Evolutionary conservation across 2,888 invertebrate genomes (phyloP), one percentile per base, ranked within the genome.

Genomic region (Cantharis flavilabris): DNA sequence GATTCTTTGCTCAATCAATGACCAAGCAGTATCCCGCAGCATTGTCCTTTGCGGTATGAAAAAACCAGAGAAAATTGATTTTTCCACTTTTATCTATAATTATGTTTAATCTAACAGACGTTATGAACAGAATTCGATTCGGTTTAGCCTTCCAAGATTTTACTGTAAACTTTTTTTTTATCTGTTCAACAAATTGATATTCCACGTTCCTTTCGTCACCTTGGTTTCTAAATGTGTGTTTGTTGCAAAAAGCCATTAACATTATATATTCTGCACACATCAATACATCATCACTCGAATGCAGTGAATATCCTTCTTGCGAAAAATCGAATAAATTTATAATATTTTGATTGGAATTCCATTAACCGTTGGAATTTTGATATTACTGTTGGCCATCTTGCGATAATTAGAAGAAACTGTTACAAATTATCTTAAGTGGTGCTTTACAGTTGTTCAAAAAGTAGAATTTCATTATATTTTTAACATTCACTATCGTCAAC

Each of bases 221-320:
- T 71, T 71, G 71, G 64, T 71, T 64, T 30, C 64, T 71, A 14
- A 62, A 62, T 63, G 62, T 26, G 63, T 71, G 16, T 14, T 63
- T 71, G 20, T 62, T 18, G 11, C n/a, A 62, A 20, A 30, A 71
- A 64, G 5, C 20, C 20, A 18, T n/a, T 23, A 26, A 9, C 20
- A 67, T 67, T 71, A 63, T 62, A 64, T 30, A 71, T 62, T 63
- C 71, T 18, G n/a, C 63, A n/a, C 71, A 64, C 64, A 71, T 30
- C 71, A 28, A 10, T 28, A 64, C 30, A 71, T 64, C 71, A 63
- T 64, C 64, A 71, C 30, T 26, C 64, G 71, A 71, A 64, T 71
- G 71, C 30, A 71, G n/a, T 7, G 49, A 49, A n/a, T 49, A 49
- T 49, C 49, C n/a, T 49, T 49, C 49, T 49, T 63, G 64, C 63